Evolutionary conservation across 2,888 invertebrate genomes (phyloP).

Genomic region (Diadegma fenestrale): DNA sequence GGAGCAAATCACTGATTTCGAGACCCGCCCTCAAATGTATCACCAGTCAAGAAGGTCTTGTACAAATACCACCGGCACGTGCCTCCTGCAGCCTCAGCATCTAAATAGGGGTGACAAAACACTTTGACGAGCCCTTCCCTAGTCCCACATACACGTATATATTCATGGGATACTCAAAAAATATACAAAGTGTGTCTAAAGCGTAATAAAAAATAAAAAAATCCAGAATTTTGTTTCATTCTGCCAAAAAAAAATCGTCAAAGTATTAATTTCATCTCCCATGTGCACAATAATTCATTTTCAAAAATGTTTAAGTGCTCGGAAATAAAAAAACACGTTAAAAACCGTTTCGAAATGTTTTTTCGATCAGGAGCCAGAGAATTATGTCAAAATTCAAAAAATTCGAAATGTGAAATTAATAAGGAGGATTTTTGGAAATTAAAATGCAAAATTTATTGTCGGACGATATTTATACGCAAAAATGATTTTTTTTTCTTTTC

Average conservation of each 20-base stretch:
- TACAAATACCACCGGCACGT: conserved; percentile 67
- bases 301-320: too few relatives aligned
- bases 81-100: conserved; percentile 51
- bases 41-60: conserved; percentile 41
- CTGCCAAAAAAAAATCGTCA: background rate
- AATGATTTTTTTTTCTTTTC: background rate
- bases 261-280: background rate
- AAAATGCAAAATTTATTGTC: background rate
- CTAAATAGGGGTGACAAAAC: conserved; percentile 24
- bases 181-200: background rate
- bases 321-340: too few relatives aligned
- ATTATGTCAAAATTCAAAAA: too few relatives aligned
- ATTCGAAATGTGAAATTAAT: too few relatives aligned
- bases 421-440: background rate
- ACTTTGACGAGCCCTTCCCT: conserved; percentile 21
- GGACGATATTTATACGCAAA: background rate
- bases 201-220: background rate
- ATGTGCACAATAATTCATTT: too few relatives aligned
- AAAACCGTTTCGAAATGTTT: too few relatives aligned
- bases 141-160: background rate
- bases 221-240: background rate
- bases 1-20: background rate
- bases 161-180: conserved; percentile 3
- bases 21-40: conserved; percentile 10
- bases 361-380: too few relatives aligned